phyloP scores from a whole-genome alignment of 2,113 vertebrate genomes.

The western clawed frog (Xenopus tropicalis) region UCB_Xtro_10.0 CM004450.2:49576501-49577000 shows the following conservation, averaged over 20 bases:
- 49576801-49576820: constrained; percentile 15
- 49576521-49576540: no score
- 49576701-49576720: not conserved
- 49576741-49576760: no score
- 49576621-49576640: no score
- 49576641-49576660: no score
- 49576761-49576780: not conserved
- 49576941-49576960: constrained; percentile 37
- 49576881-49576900: constrained; percentile 29
- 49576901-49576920: constrained; percentile 26
- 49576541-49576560: no score
- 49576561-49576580: no score
- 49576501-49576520: no score
- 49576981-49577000: constrained; percentile 17
- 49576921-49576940: constrained; percentile 32
- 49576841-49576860: constrained; percentile 12
- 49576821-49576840: constrained; percentile 24
- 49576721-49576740: not conserved
- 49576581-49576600: no score
- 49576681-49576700: not conserved
- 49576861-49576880: constrained; percentile 16
- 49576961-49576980: constrained; percentile 36
- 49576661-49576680: no score
- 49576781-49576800: constrained; percentile 17
- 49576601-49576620: no score